Conservation (phyloP, 2,113 vertebrate species). For the Anolis carolinensis region DNA sequence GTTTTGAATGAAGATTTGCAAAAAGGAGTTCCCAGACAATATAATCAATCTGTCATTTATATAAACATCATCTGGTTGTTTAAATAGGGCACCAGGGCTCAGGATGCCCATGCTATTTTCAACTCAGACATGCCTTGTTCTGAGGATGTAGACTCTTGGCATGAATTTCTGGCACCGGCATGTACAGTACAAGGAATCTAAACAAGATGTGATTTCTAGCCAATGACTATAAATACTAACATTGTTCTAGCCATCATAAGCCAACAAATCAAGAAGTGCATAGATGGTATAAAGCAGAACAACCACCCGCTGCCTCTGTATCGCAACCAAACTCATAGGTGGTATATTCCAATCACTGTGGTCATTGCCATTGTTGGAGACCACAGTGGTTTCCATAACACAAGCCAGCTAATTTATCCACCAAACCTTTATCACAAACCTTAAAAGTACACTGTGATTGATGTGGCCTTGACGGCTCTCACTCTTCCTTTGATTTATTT, state of each 20-base stretch:
- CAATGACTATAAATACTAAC: background rate
- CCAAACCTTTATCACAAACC: background rate
- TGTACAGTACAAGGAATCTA: background rate
- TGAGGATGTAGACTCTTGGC: background rate
- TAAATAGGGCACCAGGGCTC: background rate
- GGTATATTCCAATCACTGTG: too few species aligned
- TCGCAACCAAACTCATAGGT: background rate
- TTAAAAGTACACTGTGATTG: background rate
- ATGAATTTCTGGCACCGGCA: background rate
- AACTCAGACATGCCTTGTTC: background rate
- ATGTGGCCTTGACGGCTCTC: background rate
- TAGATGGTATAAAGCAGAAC: background rate
- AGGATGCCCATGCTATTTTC: constrained; percentile 3
- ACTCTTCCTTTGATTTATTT: background rate
- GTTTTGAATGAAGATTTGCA: constrained; percentile 10
- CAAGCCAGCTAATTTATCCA: background rate
- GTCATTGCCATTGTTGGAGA: background rate
- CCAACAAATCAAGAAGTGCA: background rate
- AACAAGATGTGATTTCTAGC: background rate
- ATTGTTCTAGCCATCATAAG: background rate
- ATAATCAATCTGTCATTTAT: constrained; percentile 2
- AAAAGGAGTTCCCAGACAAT: background rate
- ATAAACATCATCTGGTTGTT: constrained; percentile 13
- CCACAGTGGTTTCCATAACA: background rate
- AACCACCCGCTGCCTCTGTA: background rate